phyloP scores from a whole-genome alignment of 2,113 vertebrate species.

The Nothocercus nigrocapillus region DNA sequence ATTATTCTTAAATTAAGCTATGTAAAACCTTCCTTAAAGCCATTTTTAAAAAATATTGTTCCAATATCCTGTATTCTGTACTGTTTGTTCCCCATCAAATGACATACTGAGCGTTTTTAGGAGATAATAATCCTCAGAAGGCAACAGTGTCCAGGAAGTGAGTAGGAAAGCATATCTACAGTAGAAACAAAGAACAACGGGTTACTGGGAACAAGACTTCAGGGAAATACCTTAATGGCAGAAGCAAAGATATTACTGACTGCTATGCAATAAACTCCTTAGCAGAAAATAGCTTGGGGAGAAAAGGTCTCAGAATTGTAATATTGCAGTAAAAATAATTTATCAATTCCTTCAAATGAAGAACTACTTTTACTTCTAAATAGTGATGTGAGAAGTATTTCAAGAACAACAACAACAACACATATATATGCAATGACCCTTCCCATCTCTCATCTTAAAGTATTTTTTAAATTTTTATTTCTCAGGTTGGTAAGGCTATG shows the following conservation, averaged over 20 bases:
- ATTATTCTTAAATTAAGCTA: not conserved
- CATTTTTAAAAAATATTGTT: not conserved
- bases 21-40: not conserved
- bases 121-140: slow-evolving; percentile 9
- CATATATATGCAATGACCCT: not conserved
- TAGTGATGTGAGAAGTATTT: not conserved
- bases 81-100: not conserved
- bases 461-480: not conserved
- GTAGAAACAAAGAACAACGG: not conserved
- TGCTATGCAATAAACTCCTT: slow-evolving; percentile 17
- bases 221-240: slow-evolving; percentile 6
- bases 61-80: not conserved
- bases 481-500: not conserved
- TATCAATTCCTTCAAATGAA: slow-evolving; percentile 21
- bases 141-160: not conserved
- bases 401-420: not conserved
- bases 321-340: not conserved
- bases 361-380: not conserved
- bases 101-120: not conserved
- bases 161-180: not conserved
- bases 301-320: not conserved
- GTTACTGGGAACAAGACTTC: not conserved
- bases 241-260: not conserved
- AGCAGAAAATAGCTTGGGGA: not conserved
- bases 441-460: not conserved